Conservation (phyloP, 2,888 invertebrate species). For the Lamellibrachia columna region DNA sequence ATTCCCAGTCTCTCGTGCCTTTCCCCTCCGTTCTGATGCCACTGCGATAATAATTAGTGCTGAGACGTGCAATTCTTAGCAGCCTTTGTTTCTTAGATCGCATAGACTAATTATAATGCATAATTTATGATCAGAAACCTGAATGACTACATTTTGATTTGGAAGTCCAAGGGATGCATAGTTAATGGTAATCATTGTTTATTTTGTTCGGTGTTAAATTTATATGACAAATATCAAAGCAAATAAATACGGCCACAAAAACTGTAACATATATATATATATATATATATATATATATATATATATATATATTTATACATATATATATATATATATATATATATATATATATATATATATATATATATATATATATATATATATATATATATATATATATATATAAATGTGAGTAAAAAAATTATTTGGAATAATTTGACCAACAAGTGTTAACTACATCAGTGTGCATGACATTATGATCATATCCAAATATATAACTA, state of each 20-base stretch:
- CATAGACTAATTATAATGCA: background rate
- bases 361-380: too few species aligned
- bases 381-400: background rate
- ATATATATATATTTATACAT: too few species aligned
- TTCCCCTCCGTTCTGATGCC: background rate
- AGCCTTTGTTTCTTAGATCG: slow-evolving; percentile 2
- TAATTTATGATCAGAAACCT: background rate
- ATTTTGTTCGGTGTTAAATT: background rate
- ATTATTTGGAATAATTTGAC: background rate
- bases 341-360: too few species aligned
- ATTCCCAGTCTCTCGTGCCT: background rate
- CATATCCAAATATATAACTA: background rate
- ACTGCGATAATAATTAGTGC: background rate
- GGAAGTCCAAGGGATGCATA: background rate
- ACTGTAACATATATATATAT: background rate
- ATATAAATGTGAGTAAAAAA: background rate
- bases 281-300: too few species aligned
- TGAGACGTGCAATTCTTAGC: background rate
- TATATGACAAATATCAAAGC: background rate
- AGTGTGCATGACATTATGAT: background rate
- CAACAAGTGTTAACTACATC: too few species aligned
- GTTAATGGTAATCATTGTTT: background rate
- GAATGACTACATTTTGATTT: background rate
- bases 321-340: too few species aligned
- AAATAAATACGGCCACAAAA: too few species aligned